Percentiles rank a stretch among this genome's conserved stretches.
Evolutionary conservation across 2,888 invertebrate genomes (phyloP).

Genomic region (Leptopilina syphax): DNA sequence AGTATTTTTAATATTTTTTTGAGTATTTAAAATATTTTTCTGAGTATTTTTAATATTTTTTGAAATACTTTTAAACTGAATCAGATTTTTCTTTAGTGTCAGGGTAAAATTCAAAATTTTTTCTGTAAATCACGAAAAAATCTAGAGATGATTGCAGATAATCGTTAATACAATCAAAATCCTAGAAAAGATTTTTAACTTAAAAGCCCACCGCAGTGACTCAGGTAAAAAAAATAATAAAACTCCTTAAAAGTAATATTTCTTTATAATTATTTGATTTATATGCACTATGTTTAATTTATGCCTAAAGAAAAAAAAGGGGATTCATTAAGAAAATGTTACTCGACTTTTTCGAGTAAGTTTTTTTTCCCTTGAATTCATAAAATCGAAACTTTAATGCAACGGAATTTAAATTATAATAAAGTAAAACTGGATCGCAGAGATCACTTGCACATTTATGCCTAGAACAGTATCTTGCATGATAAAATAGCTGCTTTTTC

Average conservation of each 20-base stretch:
- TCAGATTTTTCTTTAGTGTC: no score
- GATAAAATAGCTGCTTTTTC: constrained; percentile 24
- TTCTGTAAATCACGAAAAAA: no score
- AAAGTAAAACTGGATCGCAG: constrained; percentile 32
- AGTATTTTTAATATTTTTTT: no score
- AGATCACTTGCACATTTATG: constrained; percentile 32
- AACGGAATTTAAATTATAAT: constrained; percentile 1
- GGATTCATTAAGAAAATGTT: constrained; percentile 1
- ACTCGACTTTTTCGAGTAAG: constrained; percentile 8
- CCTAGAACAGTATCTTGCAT: constrained; percentile 22
- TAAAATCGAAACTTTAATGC: constrained; percentile 26
- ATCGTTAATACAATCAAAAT: no score
- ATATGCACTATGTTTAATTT: not conserved
- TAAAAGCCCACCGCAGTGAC: no score
- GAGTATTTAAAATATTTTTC: no score
- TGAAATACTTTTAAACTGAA: no score
- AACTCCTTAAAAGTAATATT: not conserved
- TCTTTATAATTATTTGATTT: constrained; percentile 5
- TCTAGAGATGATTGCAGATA: no score
- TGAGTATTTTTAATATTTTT: no score
- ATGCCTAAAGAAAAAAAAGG: not conserved
- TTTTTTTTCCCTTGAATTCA: not conserved
- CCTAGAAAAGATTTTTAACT: no score
- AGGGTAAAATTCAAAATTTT: no score
- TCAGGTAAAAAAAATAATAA: no score